Conservation (phyloP, 2,797 vertebrate genomes). For the Geotrypetes seraphini region DNA sequence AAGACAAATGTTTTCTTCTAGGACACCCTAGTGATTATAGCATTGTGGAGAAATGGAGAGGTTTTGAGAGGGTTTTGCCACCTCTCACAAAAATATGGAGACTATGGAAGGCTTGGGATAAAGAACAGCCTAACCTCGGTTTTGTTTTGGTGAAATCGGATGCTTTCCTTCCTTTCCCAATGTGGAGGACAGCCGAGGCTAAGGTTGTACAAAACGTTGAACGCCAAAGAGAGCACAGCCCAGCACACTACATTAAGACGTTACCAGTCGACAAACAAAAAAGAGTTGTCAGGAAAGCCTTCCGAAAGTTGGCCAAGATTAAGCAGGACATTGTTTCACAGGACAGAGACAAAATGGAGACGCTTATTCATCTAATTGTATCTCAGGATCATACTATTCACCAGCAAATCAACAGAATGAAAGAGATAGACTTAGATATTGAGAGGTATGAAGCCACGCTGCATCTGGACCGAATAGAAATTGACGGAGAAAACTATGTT, state of each 20-base stretch:
- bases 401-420: constrained; percentile 78
- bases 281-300: constrained; percentile 88
- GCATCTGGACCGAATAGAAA: constrained; percentile 43
- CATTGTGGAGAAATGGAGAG: constrained; percentile 86
- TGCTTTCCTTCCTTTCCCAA: constrained; percentile 66
- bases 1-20: constrained; percentile 67
- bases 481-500: constrained; percentile 53
- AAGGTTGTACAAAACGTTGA: constrained; percentile 48
- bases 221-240: constrained; percentile 64
- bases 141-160: constrained; percentile 78
- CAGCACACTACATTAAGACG: constrained; percentile 61
- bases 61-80: constrained; percentile 78
- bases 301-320: constrained; percentile 84
- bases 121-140: constrained; percentile 74
- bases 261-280: constrained; percentile 80
- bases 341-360: constrained; percentile 63
- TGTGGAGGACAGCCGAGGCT: constrained; percentile 60
- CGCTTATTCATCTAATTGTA: constrained; percentile 79
- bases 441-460: constrained; percentile 59
- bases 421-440: constrained; percentile 76
- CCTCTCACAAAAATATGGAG: constrained; percentile 83
- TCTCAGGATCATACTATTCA: constrained; percentile 86
- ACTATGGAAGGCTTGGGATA: constrained; percentile 89
- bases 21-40: constrained; percentile 84
- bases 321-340: constrained; percentile 62